Evolutionary conservation across 2,113 vertebrate genomes (phyloP), one percentile per base, ranked within the genome.

Genomic region (Neodon shergylaensis): DNA sequence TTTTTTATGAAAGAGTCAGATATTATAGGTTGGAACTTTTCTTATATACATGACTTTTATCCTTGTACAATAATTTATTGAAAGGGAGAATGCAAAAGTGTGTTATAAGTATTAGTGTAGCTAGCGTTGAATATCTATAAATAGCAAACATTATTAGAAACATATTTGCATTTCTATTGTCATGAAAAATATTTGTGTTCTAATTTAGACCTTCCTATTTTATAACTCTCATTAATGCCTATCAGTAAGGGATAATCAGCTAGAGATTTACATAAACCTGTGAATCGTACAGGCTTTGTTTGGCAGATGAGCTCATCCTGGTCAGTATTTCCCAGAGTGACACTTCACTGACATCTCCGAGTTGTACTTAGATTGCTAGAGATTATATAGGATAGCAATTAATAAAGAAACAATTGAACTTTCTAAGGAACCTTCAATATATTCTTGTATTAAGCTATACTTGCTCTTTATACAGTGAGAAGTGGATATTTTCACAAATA

Each of bases 101-200:
- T 66, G 66, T 14, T 17, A 13, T 83, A 79, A 24, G 5, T 49
- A 88, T 74, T 81, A 72, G 28, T 61, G 7, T 39, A 93, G 90
- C 39, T 65, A 91, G 63, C 79, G 16, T 91, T 66, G 17, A 61
- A 76, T 92, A 93, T 88, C 61, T 96, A 86, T 95, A 92, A 92
- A 94, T 90, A 94, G 76, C 74, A 52, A 93, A 66, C 72, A 73
- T 83, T 94, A 94, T 94, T 95, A 92, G 33, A 44, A 54, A 84
- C 16, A 89, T 68, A 95, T 86, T 95, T 98, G 88, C 66, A 96
- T 96, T 96, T 96, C 77, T 88, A 85, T 94, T 96, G 85, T 96
- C 81, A 96, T 91, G 52, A 94, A 94, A 96, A 94, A 94, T 82
- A 94, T 93, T 44, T 94, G 39, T 92, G 49, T 82, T 96, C 85